Evolutionary conservation across 2,888 invertebrate species (phyloP), one percentile per base, ranked within the genome.

Genomic region (Drosophila greeni): DNA sequence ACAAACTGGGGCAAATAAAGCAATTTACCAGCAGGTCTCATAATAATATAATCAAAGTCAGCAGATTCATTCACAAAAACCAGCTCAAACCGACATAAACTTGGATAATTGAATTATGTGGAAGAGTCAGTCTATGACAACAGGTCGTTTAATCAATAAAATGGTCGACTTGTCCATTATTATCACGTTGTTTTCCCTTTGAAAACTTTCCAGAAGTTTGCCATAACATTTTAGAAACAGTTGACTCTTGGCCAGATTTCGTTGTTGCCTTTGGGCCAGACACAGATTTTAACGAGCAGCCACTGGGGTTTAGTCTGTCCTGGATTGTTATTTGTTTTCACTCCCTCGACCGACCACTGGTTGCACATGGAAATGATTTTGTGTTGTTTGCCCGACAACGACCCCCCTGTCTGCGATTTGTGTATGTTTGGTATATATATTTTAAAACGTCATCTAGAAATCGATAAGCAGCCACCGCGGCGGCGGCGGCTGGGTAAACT

Each of bases 391-490:
- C 29, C 45, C 40, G 11, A 4, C 36, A 5, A 2, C 37, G 12
- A 8, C 34, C 20, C 23, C 57, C 48, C 47, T 23, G 58, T 53
- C 57, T 67, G 49, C 68, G 65, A 82, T 74, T 70, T 42, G 40
- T 65, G 51, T 62, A 40, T 49, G 51, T 62, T 48, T 49, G 39
- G 37, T 37, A 37, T 37, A 36, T 39, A 42, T 42, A 42, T 49
- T 84, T 72, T 66, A 53, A 81, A 83, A 55, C 61, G 82, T 73
- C 73, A 82, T 75, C 73, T 72, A 69, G 72, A 74, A 84, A 82
- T 84, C 82, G 77, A 85, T 75, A 82, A 74, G 59, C 58, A 53
- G 55, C 55, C 55, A 56, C 45, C 29, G 61, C 53, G 60, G 45
- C 60, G 31, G 42, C 60, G 31, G 45, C 33, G 60, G 45, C 61